Evolutionary conservation across 2,113 vertebrate genomes (phyloP), one percentile per base, ranked within the genome.

Genomic region (Genyomyrus donnyi): DNA sequence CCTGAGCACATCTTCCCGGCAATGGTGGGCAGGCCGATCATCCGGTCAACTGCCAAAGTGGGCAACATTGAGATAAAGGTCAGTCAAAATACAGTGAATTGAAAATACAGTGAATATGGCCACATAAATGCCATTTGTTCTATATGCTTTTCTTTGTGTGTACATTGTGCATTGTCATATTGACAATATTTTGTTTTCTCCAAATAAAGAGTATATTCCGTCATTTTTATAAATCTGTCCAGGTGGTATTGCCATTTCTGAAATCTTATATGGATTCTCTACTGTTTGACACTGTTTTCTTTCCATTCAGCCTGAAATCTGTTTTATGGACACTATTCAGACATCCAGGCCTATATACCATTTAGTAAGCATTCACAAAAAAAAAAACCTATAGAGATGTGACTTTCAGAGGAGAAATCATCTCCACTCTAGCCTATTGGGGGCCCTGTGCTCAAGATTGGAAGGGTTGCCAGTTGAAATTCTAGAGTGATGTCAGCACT

Each of bases 51-150:
- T 91, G 95, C 97, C 92, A 99, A 98, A 98, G 97, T 99, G 93
- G 98, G 98, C 92, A 97, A 98, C 95, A 98, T 98, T 86, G 98
- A 98, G 94, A 99, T 99, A 92, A 99, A 99, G 98, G 98, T 98
- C 96, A 97, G 95, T 31, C 45, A 45, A 35, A 83, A 83, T 50
- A 8, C 35, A 83, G 19, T 24, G n/a, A 8, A 70, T 2, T 17
- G 35, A 31, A 45, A 17, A 83, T 17, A 52, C 50, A 52, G 50
- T 52, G 50, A 52, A 15, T 19, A 83, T 45, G 77, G 8, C 17
- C 19, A 83, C 35, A 42, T 42, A 83, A 8, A 83, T 45, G 77
- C 31, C 17, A 24, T 83, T 17, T 83, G 77, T 45, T 21, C 35
- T 45, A 24, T 83, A 70, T 83, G 15, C 77, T 83, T 45, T 45